Conservation (phyloP, 2,888 invertebrate species). For the Fabriciana adippe region DNA sequence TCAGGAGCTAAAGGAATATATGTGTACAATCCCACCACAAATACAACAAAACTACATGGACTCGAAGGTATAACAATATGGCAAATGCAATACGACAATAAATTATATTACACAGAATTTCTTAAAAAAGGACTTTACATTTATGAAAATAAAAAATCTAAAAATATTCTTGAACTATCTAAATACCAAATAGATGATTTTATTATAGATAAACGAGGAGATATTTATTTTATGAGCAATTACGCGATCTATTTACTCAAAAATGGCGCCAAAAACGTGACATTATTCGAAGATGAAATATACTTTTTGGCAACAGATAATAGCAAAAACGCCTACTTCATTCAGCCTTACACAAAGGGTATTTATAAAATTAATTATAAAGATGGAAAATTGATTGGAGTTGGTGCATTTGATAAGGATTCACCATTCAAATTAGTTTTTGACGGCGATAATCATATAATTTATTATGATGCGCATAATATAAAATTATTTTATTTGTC, state of each 20-base stretch:
- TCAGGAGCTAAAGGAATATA: conserved; percentile 60
- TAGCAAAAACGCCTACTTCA: conserved; percentile 56
- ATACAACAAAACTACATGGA: conserved; percentile 49
- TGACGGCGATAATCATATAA: conserved; percentile 61
- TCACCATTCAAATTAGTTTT: conserved; percentile 56
- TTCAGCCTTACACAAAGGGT: conserved; percentile 56
- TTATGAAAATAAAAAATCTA: conserved; percentile 51
- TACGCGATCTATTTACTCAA: conserved; percentile 54
- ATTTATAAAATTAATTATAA: conserved; percentile 58
- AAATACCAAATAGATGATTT: conserved; percentile 64
- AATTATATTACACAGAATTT: conserved; percentile 58
- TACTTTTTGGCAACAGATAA: conserved; percentile 60
- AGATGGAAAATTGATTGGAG: conserved; percentile 48
- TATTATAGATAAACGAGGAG: conserved; percentile 57
- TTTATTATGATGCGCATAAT: conserved; percentile 57
- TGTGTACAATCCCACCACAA: conserved; percentile 52
- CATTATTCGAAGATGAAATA: conserved; percentile 53
- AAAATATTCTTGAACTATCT: conserved; percentile 48
- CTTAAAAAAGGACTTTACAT: conserved; percentile 54
- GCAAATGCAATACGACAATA: conserved; percentile 62
- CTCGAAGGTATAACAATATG: conserved; percentile 59
- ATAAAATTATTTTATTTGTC: conserved; percentile 58
- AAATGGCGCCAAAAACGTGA: conserved; percentile 51
- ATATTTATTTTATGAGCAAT: conserved; percentile 63
- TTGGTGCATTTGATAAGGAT: conserved; percentile 58